Evolutionary conservation across 2,113 vertebrate species (phyloP), one percentile per base, ranked within the genome.

Genomic region (Sporophila hypoxantha): DNA sequence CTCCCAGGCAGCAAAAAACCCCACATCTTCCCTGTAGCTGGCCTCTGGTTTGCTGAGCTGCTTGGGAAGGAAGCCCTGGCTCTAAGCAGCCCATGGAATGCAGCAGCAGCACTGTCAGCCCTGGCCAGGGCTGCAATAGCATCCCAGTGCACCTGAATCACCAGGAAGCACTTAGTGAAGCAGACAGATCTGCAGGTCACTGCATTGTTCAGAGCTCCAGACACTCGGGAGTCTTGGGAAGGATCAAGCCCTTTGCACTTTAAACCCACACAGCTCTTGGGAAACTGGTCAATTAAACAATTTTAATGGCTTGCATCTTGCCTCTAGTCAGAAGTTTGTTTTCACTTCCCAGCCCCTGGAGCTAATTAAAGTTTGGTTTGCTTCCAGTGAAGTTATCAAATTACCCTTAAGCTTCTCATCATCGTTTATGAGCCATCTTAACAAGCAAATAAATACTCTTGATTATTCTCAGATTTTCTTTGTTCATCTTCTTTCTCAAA

Each of bases 61-160:
- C 39, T 70, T 0, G 0, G 23, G 36, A 80, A 74, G 23, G 60
- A 77, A 74, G 27, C 12, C n/a, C 23, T 84, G 14, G 1, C 8
- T 34, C n/a, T 37, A 21, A n/a, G 42, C 57, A 41, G 56, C 17
- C 13, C 5, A 19, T 4, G 21, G 70, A 68, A 75, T 2, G 3
- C 66, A 66, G 52, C 39, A 81, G 67, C 41, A 64, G 57, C 14
- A 30, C 62, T 5, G 2, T 6, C 57, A 50, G 52, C 61, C 50
- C 57, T 12, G 27, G 14, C 26, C 75, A 68, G 30, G 36, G 22
- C 56, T 84, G 41, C 8, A 34, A 8, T 30, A 60, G 75, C 13
- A 39, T 36, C 55, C 56, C 30, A 17, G 41, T 15, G 26, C 17
- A 17, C 10, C 29, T 25, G 32, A 84, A 61, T 68, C 62, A 61